These are phyloP conservation scores for Carpatolechia fugitivella DNA, from an alignment of 2,888 invertebrate species.

Conservation along the genomic window DNA sequence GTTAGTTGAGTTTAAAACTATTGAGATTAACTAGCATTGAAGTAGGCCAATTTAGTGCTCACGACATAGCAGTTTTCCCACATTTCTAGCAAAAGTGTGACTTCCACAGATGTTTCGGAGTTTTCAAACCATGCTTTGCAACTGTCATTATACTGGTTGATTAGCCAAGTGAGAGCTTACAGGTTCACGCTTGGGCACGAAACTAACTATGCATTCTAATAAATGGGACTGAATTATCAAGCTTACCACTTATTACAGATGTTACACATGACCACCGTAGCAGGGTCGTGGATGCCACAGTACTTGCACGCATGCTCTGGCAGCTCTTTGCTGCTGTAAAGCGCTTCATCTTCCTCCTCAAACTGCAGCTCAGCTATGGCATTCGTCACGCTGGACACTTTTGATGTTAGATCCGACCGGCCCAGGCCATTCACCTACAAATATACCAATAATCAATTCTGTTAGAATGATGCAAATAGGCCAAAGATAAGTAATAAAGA, in stretches of 20 bases:
- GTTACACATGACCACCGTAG: conserved; percentile 98
- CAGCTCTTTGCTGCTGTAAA: conserved; percentile 91
- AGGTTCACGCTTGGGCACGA: too few species aligned
- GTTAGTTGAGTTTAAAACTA: too few species aligned
- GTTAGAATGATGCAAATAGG: neutral
- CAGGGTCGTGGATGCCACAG: conserved; percentile 98
- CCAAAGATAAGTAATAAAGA: neutral
- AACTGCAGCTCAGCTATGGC: conserved; percentile 94
- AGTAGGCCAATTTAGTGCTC: too few species aligned
- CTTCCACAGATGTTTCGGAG: too few species aligned
- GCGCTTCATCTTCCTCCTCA: conserved; percentile 96
- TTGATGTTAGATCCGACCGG: conserved; percentile 79
- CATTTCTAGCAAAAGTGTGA: too few species aligned
- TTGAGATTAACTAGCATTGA: too few species aligned
- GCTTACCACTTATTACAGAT: conserved; percentile 96
- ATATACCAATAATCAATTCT: neutral
- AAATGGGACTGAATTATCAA: too few species aligned
- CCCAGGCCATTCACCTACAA: conserved; percentile 85
- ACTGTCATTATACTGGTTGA: too few species aligned
- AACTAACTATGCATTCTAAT: too few species aligned
- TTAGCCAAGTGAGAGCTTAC: too few species aligned
- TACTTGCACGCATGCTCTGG: conserved; percentile 99
- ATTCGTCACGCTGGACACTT: conserved; percentile 84
- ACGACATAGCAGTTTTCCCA: too few species aligned
- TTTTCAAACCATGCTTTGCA: too few species aligned